Base-by-base conservation (phyloP, 2,888 invertebrate species). In the Cotesia congregata region DNA sequence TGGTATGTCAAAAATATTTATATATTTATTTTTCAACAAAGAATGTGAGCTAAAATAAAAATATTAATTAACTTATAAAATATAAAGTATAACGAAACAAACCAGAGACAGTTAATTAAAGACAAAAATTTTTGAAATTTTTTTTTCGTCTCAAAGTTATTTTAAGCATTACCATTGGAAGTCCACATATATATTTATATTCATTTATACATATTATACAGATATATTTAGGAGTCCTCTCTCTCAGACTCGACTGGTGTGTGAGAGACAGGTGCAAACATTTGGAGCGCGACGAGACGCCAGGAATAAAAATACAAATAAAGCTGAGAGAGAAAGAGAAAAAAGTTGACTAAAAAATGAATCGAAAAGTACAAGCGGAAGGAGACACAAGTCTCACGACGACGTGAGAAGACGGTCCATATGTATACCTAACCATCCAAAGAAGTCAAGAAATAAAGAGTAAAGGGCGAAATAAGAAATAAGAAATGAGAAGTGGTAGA, bases 201-300 rank as follows among this genome's bases (percentile, higher is more conserved):
- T 41, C 9, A 41, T 50, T 9, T 50, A 50, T 50, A 50, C 12
- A 50, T 50, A 50, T 50, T 50, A 12, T 50, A 12, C 50, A 50
- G 9, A 50, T 30, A 30, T 30, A 30, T 30, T 30, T 30, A 30
- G 30, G 30, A 30, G 30, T 50, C 41, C 30, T 69, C 69, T 30
- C 68, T 15, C 38, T 30, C 38, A 50, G 50, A 12, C 50, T 50
- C 50, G 9, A 50, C 50, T 7, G 9, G 73, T 50, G 40, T 62
- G 69, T 39, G 68, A 40, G 59, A 61, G 74, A 74, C 75, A 75
- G 75, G 75, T 75, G 75, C 75, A 75, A 75, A 70, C 75, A 75
- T 75, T 75, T 64, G 75, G 75, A 75, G 69, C 75, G 69, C 69
- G 41, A 69, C 74, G 64, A 74, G 74, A 74, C 69, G 69, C 40